Conservation (phyloP, 2,888 invertebrate genomes). For the Eulithis prunata region DNA sequence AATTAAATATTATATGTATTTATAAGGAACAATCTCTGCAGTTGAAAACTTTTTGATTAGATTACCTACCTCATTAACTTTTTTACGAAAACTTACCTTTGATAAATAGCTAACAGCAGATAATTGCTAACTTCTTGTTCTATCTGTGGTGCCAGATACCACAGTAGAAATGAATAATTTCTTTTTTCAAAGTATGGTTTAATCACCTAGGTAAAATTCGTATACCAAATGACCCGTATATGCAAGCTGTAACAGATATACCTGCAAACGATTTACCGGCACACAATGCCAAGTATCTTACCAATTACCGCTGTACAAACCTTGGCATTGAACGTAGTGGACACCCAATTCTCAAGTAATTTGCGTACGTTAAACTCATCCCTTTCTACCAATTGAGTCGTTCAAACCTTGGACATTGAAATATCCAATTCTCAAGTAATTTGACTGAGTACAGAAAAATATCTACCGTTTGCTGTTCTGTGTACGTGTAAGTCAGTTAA, state of each 20-base stretch:
- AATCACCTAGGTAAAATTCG: not conserved
- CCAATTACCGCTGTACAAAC: conserved; percentile 28
- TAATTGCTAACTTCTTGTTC: no score
- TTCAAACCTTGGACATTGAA: not conserved
- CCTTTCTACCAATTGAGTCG: conserved; percentile 18
- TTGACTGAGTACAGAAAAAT: conserved; percentile 27
- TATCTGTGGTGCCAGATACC: no score
- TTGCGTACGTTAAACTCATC: not conserved
- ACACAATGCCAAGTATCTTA: conserved; percentile 22
- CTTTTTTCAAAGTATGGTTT: no score
- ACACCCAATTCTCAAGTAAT: conserved; percentile 46
- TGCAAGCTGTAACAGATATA: no score
- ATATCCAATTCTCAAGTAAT: conserved; percentile 41
- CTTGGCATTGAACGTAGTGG: conserved; percentile 35
- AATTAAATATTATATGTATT: no score
- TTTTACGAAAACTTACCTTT: no score
- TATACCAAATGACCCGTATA: not conserved
- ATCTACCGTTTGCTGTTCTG: conserved; percentile 27
- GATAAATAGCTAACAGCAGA: no score
- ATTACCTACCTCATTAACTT: no score
- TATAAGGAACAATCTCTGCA: no score
- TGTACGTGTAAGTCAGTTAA: not conserved
- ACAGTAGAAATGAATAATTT: no score
- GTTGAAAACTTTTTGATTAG: no score
- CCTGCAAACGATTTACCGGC: not conserved